Base-by-base conservation (phyloP, 2,888 invertebrate species). In the Phyto melanocephala region DNA sequence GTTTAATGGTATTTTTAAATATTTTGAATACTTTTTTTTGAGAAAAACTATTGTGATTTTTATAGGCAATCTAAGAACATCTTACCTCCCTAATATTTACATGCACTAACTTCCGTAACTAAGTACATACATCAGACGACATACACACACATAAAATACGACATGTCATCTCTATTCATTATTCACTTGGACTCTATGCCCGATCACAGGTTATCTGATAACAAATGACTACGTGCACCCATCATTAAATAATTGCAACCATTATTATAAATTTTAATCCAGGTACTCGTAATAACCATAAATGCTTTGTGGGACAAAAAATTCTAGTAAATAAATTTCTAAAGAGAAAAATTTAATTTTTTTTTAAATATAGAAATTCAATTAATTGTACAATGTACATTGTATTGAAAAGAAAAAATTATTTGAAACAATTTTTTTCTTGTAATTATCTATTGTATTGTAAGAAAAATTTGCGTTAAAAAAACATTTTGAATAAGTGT, bases 201-300 rank as follows among this genome's bases (percentile, higher is more conserved):
- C 42, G 50, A 37, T 45, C 52, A 72, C 58, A 79, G 72, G 58
- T 67, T 24, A 45, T 33, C 17, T 56, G 71, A 58, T 72, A 56
- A 71, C 33, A 79, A 79, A 72, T 45, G 60, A 52, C 52, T 79
- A 72, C 72, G 67, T 79, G 79, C 42, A 52, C 42, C 60, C 58
- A 33, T 60, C 65, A 60, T 58, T 42, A 17, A 65, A 58, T 72
- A 79, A 72, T 67, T 60, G 24, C 52, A 72, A 35, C 35, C 10
- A 72, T 72, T 65, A 56, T 72, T 56, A 58, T 33, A 71, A 54
- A 42, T 78, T 72, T 60, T 42, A 60, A 52, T 60, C 60, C 35
- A 17, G 52, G 24, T 37, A 56, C 24, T 28, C 22, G 3, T 62
- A 54, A 56, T 63, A 45, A 63, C 62, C 24, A 50, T 33, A 72